phyloP scores from a whole-genome alignment of 2,888 invertebrate species.

The Agonopterix subpropinquella region DNA sequence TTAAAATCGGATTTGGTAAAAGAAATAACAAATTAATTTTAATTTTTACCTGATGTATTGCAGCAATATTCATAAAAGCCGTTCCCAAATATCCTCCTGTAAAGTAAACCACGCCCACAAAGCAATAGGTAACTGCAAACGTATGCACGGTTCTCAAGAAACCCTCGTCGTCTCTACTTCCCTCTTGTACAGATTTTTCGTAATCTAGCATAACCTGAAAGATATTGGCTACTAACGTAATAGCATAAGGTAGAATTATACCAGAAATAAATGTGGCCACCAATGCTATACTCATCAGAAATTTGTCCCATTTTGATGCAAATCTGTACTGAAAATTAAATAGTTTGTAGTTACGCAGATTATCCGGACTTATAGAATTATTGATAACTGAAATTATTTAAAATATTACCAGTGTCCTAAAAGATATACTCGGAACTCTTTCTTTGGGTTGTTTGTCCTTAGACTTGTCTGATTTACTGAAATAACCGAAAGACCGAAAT shows the following conservation, averaged over 20 bases:
- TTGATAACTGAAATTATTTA: neutral
- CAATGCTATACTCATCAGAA: conserved; percentile 74
- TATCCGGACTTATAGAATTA: neutral
- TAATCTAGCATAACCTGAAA: conserved; percentile 76
- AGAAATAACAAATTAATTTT: neutral
- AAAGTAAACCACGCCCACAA: conserved; percentile 77
- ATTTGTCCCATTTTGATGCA: conserved; percentile 74
- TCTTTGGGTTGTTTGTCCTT: neutral
- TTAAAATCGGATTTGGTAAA: neutral
- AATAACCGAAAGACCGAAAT: too few species aligned
- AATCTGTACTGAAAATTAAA: conserved; percentile 79
- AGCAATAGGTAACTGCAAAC: conserved; percentile 78
- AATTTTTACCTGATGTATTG: conserved; percentile 78
- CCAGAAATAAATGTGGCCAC: conserved; percentile 77
- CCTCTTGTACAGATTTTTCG: conserved; percentile 28
- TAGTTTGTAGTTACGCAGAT: neutral
- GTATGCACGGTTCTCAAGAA: conserved; percentile 66
- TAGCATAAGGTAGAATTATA: conserved; percentile 79
- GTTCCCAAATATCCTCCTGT: conserved; percentile 79
- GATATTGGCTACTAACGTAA: conserved; percentile 80
- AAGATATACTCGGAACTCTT: conserved; percentile 34
- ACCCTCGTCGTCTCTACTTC: conserved; percentile 29
- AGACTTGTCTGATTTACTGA: too few species aligned
- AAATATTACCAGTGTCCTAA: conserved; percentile 38
- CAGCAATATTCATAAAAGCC: conserved; percentile 81